phyloP scores from a whole-genome alignment of 1,140 invertebrate species.

The Atta cephalotes region DNA sequence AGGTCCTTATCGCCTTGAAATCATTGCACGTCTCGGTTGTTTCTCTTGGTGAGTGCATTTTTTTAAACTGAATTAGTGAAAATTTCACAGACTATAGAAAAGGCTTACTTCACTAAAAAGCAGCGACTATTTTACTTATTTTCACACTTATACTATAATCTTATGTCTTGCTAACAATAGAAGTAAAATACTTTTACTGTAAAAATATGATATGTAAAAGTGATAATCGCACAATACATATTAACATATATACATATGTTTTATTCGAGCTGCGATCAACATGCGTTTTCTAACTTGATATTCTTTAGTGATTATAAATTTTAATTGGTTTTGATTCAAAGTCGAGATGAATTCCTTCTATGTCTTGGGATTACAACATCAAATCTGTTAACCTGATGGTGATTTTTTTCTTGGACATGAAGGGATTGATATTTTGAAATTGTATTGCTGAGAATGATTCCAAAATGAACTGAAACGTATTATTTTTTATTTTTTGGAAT shows the following conservation, averaged over 20 bases:
- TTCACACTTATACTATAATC: background rate
- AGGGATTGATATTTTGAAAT: too few species aligned
- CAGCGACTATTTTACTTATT: constrained; percentile 7
- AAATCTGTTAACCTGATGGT: too few species aligned
- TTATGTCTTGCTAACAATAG: background rate
- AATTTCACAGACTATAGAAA: background rate
- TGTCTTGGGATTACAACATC: too few species aligned
- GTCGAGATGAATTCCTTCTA: too few species aligned
- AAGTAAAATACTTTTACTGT: background rate
- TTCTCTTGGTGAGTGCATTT: background rate
- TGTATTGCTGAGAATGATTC: too few species aligned
- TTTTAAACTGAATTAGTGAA: background rate
- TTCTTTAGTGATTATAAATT: too few species aligned
- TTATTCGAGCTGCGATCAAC: too few species aligned
- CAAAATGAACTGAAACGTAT: too few species aligned
- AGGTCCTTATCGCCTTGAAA: background rate
- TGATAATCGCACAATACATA: background rate
- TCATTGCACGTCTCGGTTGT: background rate
- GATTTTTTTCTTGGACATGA: too few species aligned
- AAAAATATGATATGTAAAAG: background rate
- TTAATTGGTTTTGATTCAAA: too few species aligned
- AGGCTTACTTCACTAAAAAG: background rate
- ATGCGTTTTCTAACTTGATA: too few species aligned
- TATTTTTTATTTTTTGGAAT: too few species aligned
- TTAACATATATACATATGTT: background rate